Conservation (phyloP, 2,888 invertebrate species). For the Syrista parreyssii region DNA sequence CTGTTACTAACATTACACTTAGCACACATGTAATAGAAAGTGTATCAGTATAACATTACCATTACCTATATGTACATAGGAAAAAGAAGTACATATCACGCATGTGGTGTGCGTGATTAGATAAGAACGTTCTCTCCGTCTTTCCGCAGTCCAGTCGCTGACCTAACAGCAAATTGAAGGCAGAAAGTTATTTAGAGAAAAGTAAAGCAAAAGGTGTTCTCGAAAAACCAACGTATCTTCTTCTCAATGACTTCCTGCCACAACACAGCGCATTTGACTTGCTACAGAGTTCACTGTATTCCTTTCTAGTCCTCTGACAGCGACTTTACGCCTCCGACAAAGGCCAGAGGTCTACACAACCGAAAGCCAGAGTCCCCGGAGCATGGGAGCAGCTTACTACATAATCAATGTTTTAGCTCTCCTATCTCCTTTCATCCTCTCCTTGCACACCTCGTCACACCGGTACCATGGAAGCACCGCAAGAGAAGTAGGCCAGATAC, state of each 20-base stretch:
- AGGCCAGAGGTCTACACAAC: not conserved
- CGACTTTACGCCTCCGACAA: not conserved
- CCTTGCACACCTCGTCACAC: constrained; percentile 1
- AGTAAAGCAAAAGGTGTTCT: not conserved
- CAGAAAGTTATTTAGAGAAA: not conserved
- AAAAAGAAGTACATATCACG: not conserved
- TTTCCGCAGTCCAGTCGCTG: not conserved
- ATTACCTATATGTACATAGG: not conserved
- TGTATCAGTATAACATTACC: not conserved
- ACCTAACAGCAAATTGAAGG: not conserved
- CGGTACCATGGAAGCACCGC: not conserved
- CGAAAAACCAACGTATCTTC: not conserved
- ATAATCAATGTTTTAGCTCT: constrained; percentile 48
- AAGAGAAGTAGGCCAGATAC: not conserved
- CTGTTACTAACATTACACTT: not conserved
- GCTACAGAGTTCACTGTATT: not conserved
- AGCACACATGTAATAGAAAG: not conserved
- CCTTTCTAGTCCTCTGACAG: not conserved
- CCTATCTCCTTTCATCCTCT: constrained; percentile 19
- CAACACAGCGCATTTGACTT: not conserved
- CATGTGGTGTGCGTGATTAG: not conserved
- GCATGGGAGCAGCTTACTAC: constrained; percentile 28
- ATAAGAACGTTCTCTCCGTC: not conserved
- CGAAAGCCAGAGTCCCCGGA: not conserved
- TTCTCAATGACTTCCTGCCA: not conserved